Evolutionary conservation across 1,140 invertebrate species (phyloP).

Genomic region (Danaus plexippus): DNA sequence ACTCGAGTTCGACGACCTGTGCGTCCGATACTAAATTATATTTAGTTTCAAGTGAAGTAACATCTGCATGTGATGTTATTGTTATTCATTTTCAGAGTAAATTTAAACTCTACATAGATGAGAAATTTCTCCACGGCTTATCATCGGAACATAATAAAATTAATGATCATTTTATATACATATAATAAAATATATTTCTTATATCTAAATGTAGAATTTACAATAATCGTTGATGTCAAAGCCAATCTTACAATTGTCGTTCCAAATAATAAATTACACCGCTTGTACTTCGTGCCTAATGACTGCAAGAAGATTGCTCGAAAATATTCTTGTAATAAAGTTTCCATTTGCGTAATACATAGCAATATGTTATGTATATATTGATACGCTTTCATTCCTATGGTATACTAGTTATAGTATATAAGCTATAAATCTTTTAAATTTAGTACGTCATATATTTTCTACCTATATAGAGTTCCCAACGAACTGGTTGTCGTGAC

Average conservation of each 20-base stretch:
- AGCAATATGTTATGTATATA: no score
- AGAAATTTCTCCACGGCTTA: no score
- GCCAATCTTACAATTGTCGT: conserved; percentile 6
- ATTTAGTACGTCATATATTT: no score
- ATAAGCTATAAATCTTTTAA: no score
- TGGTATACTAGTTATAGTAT: no score
- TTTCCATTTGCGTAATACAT: conserved; percentile 11
- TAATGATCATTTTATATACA: no score
- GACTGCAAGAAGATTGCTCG: conserved; percentile 11
- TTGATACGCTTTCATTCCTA: no score
- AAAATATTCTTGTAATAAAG: conserved; percentile 16
- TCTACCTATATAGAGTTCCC: no score
- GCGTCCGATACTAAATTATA: conserved; percentile 19
- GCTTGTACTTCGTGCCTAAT: conserved; percentile 12
- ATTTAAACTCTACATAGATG: no score
- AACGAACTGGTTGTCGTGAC: no score
- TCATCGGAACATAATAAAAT: background rate
- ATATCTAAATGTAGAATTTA: no score
- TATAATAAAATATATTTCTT: no score
- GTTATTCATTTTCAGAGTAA: background rate
- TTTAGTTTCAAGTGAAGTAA: conserved; percentile 11
- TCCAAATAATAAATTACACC: conserved; percentile 9
- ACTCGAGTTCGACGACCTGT: conserved; percentile 41
- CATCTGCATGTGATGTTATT: conserved; percentile 1
- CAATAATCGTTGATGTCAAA: background rate